phyloP scores from a whole-genome alignment of 2,888 invertebrate genomes.

The Vandiemenella viatica region DNA sequence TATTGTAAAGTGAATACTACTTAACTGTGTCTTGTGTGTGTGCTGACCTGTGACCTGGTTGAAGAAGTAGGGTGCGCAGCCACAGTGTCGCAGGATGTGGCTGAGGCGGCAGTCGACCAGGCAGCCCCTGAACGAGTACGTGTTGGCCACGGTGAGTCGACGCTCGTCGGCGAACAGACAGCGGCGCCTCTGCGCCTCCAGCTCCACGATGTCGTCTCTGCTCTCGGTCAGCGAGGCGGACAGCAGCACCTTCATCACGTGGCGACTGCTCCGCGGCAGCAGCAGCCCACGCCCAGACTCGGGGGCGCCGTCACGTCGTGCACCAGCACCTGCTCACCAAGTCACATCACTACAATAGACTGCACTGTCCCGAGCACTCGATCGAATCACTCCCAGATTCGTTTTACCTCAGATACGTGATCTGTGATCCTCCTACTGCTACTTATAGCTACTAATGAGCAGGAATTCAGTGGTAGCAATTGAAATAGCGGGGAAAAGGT shows the following conservation, averaged over 20 bases:
- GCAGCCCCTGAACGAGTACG: constrained; percentile 20
- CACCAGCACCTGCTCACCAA: not conserved
- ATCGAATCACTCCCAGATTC: no score
- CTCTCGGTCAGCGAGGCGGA: constrained; percentile 16
- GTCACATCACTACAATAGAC: no score
- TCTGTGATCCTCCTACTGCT: no score
- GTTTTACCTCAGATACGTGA: no score
- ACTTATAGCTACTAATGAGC: no score
- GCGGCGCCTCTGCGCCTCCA: constrained; percentile 15
- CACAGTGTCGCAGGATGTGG: constrained; percentile 18
- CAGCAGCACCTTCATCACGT: constrained; percentile 3
- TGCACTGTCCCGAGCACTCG: no score
- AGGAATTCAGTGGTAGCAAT: no score
- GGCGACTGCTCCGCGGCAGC: not conserved
- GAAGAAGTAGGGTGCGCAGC: constrained; percentile 21
- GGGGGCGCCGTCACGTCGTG: not conserved
- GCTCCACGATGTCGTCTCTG: constrained; percentile 17
- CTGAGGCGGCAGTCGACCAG: constrained; percentile 20
- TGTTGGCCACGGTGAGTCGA: constrained; percentile 13
- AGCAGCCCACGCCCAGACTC: not conserved
- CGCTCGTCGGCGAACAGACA: not conserved
- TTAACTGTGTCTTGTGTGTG: not conserved
- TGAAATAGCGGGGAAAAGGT: no score
- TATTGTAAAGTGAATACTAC: not conserved
- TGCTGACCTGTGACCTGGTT: not conserved